These are phyloP conservation scores for Eremophila alpestris DNA, from an alignment of 2,797 vertebrate species.

Conservation along the genomic window DNA sequence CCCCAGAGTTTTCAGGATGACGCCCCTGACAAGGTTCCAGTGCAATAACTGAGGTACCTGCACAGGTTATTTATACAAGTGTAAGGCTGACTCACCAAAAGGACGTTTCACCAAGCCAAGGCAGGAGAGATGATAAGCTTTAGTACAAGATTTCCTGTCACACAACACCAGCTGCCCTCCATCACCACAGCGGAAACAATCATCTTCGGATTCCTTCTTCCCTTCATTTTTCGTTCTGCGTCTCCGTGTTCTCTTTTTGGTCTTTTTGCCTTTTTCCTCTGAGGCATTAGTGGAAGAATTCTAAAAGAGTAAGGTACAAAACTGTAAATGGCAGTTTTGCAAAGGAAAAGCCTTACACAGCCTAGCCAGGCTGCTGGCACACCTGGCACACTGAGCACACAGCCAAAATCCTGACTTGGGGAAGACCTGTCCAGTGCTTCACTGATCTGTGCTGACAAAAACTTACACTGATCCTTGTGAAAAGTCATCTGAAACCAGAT, in stretches of 20 bases:
- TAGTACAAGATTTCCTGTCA: constrained; percentile 92
- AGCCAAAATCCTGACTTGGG: neutral
- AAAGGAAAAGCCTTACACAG: neutral
- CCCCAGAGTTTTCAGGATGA: neutral
- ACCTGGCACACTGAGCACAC: accelerated
- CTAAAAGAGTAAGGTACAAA: constrained; percentile 38
- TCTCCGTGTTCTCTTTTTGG: constrained; percentile 87
- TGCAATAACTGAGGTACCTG: neutral
- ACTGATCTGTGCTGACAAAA: neutral
- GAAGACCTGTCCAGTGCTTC: neutral
- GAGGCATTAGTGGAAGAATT: constrained; percentile 80
- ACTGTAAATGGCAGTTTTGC: neutral
- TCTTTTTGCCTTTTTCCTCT: constrained; percentile 89
- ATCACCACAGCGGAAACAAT: constrained; percentile 96
- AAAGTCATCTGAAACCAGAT: neutral
- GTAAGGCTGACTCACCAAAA: constrained; percentile 83
- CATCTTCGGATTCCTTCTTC: constrained; percentile 91
- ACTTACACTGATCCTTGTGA: neutral
- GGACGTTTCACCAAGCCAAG: constrained; percentile 93
- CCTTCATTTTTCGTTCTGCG: constrained; percentile 82
- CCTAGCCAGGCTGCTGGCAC: neutral
- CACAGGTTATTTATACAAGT: neutral
- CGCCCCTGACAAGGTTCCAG: neutral
- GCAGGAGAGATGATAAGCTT: constrained; percentile 95
- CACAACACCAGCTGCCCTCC: constrained; percentile 95